phyloP scores from a whole-genome alignment of 2,113 vertebrate genomes.

The Aegithalos caudatus region DNA sequence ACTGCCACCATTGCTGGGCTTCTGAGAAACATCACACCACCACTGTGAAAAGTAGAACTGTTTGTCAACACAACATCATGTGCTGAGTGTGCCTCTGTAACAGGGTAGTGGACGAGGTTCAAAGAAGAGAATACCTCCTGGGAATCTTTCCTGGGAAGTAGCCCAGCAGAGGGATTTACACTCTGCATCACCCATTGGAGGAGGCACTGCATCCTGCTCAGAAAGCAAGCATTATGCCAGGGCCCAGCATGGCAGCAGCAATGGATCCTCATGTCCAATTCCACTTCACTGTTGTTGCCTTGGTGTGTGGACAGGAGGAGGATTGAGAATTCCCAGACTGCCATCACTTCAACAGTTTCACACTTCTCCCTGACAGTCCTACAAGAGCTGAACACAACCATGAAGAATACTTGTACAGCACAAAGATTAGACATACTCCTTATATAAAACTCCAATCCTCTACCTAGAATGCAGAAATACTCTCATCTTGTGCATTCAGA shows the following conservation, averaged over 20 bases:
- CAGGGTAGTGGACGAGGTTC: rapidly evolving
- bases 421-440: neutral
- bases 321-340: neutral
- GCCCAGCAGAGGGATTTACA: neutral
- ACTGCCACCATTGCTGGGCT: neutral
- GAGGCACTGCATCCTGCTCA: neutral
- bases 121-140: neutral
- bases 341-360: neutral
- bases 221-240: neutral
- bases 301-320: neutral
- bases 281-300: neutral
- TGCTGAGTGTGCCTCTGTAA: neutral
- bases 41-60: neutral
- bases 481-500: neutral
- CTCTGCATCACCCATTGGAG: neutral
- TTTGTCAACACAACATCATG: neutral
- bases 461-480: neutral
- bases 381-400: neutral
- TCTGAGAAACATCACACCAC: neutral
- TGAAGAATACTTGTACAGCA: neutral
- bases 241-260: neutral
- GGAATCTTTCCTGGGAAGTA: neutral
- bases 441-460: neutral
- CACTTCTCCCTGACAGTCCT: neutral
- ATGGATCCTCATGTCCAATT: neutral